Base-by-base conservation (phyloP, 1,140 invertebrate species). In the Hylyphantes graminicola region DNA sequence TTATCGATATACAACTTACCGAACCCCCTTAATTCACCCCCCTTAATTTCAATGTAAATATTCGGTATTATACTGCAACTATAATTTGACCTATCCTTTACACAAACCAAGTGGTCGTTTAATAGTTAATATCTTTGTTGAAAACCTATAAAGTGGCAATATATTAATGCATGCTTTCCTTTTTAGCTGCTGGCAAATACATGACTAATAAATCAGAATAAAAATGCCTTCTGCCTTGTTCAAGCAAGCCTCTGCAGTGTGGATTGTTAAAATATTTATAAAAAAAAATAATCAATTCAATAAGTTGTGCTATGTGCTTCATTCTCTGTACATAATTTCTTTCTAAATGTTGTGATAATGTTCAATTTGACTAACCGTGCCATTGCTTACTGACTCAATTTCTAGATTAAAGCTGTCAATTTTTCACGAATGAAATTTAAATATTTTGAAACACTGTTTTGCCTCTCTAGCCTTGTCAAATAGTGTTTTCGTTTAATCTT, bases 301-400 rank as follows among this genome's bases (percentile, higher is more conserved):
- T 35, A 35, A 35, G 35, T 35, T 35, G 35, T 35, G 35, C 35
- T 35, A 35, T 35, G 35, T 35, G 15, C 54, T 70, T 70, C 68
- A 70, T 70, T 51, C 54, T 53, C 8, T 70, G 68, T 70, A 70
- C 50, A 70, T 70, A 70, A 70, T 70, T 70, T 53, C 67, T 70
- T 35, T 35, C 5, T 70, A 70, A 50, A n/a, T 70, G 15, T 70
- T 70, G 68, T 70, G 68, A 70, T 70, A 70, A 17, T 4, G 50
- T 70, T 70, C 50, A 70, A 70, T 70, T 70, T 70, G 8, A 53
- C 48, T 70, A 51, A 70, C 17, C 15, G 68, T 70, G 68, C 68
- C 68, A 70, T 70, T 54, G 68, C 68, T 70, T 70, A 19, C 19
- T 17, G 57, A 35, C 35, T 35, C 35, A 35, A 35, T 35, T 35